Evolutionary conservation across 2,888 invertebrate species (phyloP).

Genomic region (Gnatocerus cornutus): DNA sequence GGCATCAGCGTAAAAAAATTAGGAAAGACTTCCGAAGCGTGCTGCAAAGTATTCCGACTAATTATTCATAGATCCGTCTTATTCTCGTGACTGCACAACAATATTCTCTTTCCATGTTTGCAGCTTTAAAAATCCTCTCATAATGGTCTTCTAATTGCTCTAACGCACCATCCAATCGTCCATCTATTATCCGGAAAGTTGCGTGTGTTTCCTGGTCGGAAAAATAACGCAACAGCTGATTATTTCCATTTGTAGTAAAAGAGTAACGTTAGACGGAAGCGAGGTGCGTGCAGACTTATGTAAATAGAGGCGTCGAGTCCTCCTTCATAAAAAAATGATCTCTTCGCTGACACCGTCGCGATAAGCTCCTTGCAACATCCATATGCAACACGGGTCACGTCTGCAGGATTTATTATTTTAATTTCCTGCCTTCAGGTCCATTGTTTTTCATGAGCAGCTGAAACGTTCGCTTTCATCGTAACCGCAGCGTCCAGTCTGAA

Average conservation of each 20-base stretch:
- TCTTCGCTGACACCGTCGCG: neutral
- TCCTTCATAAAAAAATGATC: neutral
- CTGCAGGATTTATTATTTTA: conserved; percentile 56
- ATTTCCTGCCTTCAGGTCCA: conserved; percentile 53
- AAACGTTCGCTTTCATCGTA: conserved; percentile 50
- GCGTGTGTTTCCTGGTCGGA: neutral
- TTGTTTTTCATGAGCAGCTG: conserved; percentile 50
- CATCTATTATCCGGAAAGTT: conserved; percentile 3
- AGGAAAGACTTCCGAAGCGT: too few species aligned
- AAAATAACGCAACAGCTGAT: conserved; percentile 3
- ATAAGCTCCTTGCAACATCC: conserved; percentile 2
- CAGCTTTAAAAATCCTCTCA: neutral
- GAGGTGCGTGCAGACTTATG: neutral
- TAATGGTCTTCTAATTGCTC: conserved; percentile 1
- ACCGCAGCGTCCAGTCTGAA: conserved; percentile 15
- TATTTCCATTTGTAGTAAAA: neutral
- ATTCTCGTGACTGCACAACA: neutral
- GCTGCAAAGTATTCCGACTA: neutral
- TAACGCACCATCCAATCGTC: neutral
- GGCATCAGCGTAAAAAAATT: too few species aligned
- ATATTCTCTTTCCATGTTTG: conserved; percentile 3
- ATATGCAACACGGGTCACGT: conserved; percentile 50
- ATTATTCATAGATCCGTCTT: neutral
- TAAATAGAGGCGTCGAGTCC: neutral
- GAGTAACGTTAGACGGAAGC: conserved; percentile 5